These are phyloP conservation scores for Pissodes strobi DNA, from an alignment of 1,140 invertebrate species.

Conservation along the genomic window DNA sequence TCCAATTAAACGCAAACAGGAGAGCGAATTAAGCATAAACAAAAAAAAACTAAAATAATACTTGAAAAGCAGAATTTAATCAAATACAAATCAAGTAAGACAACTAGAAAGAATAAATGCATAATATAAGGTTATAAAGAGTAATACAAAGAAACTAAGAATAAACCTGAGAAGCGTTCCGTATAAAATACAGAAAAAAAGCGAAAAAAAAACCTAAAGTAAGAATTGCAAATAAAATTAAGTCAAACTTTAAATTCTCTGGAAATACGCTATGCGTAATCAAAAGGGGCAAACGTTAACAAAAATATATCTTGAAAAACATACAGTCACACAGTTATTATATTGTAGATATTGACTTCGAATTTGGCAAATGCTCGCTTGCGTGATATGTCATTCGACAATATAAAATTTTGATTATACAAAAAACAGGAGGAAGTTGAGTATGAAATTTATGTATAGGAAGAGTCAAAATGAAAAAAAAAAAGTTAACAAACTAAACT, in stretches of 20 bases:
- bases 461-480: too few species aligned
- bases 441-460: neutral
- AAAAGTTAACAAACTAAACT: constrained; percentile 15
- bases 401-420: constrained; percentile 38
- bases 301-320: constrained; percentile 47
- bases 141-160: constrained; percentile 32
- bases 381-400: constrained; percentile 41
- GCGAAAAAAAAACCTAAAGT: constrained; percentile 23
- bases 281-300: constrained; percentile 40
- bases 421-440: constrained; percentile 25
- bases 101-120: constrained; percentile 41
- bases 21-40: constrained; percentile 30
- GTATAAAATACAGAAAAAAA: constrained; percentile 16
- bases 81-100: constrained; percentile 39
- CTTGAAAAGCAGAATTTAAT: constrained; percentile 37
- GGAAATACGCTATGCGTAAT: constrained; percentile 43
- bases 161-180: constrained; percentile 43
- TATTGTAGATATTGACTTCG: constrained; percentile 57
- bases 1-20: constrained; percentile 26
- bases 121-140: constrained; percentile 18
- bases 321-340: constrained; percentile 46
- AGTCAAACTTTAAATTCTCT: constrained; percentile 18
- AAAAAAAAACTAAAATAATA: constrained; percentile 39
- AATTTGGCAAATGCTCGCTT: constrained; percentile 54
- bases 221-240: constrained; percentile 20